phyloP scores from a whole-genome alignment of 1,140 invertebrate species.

The Hormaphis cornu region DNA sequence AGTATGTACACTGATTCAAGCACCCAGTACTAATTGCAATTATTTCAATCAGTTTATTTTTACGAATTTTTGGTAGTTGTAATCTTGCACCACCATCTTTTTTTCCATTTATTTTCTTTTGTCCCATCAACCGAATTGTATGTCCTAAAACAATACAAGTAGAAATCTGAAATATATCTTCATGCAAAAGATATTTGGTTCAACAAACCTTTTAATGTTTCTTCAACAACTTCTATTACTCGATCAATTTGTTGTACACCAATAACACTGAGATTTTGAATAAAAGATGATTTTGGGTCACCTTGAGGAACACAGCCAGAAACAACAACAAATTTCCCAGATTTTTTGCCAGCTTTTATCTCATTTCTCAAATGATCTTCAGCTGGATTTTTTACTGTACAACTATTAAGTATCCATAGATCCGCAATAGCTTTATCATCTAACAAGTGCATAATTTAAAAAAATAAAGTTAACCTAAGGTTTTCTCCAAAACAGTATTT shows the following conservation, averaged over 20 bases:
- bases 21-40: conserved; percentile 97
- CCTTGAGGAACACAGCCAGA: conserved; percentile 95
- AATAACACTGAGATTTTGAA: conserved; percentile 79
- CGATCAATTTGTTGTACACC: conserved; percentile 97
- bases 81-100: conserved; percentile 80
- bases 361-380: conserved; percentile 95
- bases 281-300: conserved; percentile 60
- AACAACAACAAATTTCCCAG: conserved; percentile 78
- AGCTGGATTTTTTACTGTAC: conserved; percentile 93
- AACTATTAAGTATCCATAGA: conserved; percentile 93
- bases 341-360: conserved; percentile 64
- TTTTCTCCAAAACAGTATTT: neutral
- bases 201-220: conserved; percentile 77
- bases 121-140: conserved; percentile 67
- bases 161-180: conserved; percentile 1
- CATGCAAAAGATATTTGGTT: neutral
- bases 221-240: conserved; percentile 97
- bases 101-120: conserved; percentile 69
- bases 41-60: conserved; percentile 94
- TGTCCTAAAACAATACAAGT: conserved; percentile 54
- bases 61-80: conserved; percentile 82
- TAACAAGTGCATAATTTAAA: conserved; percentile 34
- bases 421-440: conserved; percentile 74
- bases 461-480: conserved; percentile 11
- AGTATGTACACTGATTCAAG: conserved; percentile 96